Percentiles rank a stretch among this genome's conserved stretches.
Evolutionary conservation across 2,888 invertebrate species (phyloP).

Genomic region (Drosophila rubida): DNA sequence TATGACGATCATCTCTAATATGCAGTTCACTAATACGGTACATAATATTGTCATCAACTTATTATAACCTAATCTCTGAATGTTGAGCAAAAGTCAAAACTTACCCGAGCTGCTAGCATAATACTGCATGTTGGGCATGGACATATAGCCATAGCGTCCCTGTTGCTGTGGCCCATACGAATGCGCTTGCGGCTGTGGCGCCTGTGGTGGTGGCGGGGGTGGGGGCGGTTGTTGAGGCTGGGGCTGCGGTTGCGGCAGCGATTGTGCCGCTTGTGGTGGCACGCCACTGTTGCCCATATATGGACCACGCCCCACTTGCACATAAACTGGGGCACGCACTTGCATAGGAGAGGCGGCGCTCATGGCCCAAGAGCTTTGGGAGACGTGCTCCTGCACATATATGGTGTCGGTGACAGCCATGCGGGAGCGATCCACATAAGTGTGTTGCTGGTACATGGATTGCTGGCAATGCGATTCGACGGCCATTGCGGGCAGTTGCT

Average conservation of each 20-base stretch:
- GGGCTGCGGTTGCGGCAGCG: background rate
- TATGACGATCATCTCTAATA: too few species aligned
- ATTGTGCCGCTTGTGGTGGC: background rate
- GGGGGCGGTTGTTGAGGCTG: background rate
- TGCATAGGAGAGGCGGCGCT: conserved; percentile 19
- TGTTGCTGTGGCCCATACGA: background rate
- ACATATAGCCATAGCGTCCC: conserved; percentile 21
- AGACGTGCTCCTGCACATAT: conserved; percentile 61
- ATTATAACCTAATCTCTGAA: too few species aligned
- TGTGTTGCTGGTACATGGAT: conserved; percentile 63
- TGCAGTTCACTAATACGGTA: too few species aligned
- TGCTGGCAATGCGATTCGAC: conserved; percentile 65
- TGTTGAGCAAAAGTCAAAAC: background rate
- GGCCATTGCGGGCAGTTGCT: conserved; percentile 46
- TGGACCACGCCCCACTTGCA: conserved; percentile 5
- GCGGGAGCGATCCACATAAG: conserved; percentile 61
- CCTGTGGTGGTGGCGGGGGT: background rate
- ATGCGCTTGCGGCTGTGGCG: background rate
- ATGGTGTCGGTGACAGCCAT: conserved; percentile 55
- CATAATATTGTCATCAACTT: too few species aligned
- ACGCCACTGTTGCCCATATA: conserved; percentile 4
- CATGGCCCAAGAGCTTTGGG: conserved; percentile 63
- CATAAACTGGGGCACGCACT: conserved; percentile 5
- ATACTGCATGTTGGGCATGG: conserved; percentile 46
- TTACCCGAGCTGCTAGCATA: conserved; percentile 52